Percentiles rank a stretch among this genome's conserved stretches.
Evolutionary conservation across 2,113 vertebrate species (phyloP).

Genomic region (Gila orcuttii): DNA sequence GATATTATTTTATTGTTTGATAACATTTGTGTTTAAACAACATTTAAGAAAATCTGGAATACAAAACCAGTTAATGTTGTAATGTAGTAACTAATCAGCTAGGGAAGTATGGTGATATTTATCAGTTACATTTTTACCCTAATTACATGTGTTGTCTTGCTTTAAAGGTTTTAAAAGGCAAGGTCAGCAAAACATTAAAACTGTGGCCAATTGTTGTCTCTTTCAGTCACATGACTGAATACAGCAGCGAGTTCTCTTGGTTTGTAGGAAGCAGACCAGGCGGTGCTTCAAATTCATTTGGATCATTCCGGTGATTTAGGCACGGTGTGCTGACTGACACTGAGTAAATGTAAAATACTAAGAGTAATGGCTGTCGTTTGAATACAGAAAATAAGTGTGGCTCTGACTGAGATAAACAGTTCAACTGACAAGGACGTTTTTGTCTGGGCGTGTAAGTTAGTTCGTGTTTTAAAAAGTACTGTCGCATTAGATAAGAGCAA

Average conservation of each 20-base stretch:
- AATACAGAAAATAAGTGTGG: neutral
- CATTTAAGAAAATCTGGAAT: too few relatives aligned
- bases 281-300: conserved; percentile 27
- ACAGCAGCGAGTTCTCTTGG: conserved; percentile 33
- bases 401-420: conserved; percentile 3
- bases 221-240: conserved; percentile 54
- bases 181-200: conserved; percentile 32
- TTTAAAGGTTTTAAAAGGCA: conserved; percentile 14
- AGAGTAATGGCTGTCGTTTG: conserved; percentile 1
- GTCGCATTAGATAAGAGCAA: conserved; percentile 14
- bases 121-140: too few relatives aligned
- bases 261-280: neutral
- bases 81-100: too few relatives aligned
- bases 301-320: neutral
- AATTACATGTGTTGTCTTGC: neutral
- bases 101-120: too few relatives aligned
- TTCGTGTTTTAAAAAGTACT: neutral
- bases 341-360: neutral
- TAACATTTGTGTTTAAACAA: too few relatives aligned
- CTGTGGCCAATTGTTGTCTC: neutral
- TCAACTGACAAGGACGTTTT: neutral
- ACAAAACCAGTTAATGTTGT: too few relatives aligned
- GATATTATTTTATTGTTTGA: too few relatives aligned
- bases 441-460: neutral
- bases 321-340: neutral